A percentile compares a stretch with the other conserved stretches of the same genome.
Conservation (phyloP, 1,140 invertebrate genomes). For the Marisa cornuarietis region DNA sequence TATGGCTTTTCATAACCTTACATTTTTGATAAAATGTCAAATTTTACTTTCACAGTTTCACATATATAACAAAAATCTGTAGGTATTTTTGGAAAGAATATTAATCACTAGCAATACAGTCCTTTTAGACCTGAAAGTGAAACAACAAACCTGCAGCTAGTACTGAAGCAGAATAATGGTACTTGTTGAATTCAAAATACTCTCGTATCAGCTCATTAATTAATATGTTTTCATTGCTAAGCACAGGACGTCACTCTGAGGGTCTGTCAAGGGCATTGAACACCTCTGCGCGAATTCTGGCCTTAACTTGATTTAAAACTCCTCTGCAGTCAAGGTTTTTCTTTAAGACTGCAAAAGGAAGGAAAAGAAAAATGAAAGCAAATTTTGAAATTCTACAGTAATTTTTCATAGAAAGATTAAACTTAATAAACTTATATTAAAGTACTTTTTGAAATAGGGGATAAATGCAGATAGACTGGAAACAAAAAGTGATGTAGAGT, state of each 20-base stretch:
- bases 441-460: too few species aligned
- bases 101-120: background rate
- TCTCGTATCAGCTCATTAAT: conserved; percentile 66
- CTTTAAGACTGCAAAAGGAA: conserved; percentile 57
- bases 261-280: conserved; percentile 62
- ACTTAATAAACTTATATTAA: too few species aligned
- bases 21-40: background rate
- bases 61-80: background rate
- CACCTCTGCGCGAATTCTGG: conserved; percentile 63
- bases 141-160: conserved; percentile 58
- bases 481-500: too few species aligned
- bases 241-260: conserved; percentile 51
- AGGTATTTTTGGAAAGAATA: background rate
- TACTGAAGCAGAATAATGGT: conserved; percentile 63
- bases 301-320: conserved; percentile 60
- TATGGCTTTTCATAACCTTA: background rate
- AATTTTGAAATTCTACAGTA: too few species aligned
- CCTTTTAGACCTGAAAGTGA: background rate
- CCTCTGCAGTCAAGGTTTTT: conserved; percentile 63
- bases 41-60: background rate
- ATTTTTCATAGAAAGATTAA: too few species aligned
- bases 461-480: too few species aligned
- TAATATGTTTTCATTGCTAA: conserved; percentile 65
- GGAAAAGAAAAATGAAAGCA: background rate
- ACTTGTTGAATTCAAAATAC: conserved; percentile 65